A percentile compares a stretch with the other conserved stretches of the same genome.
These are phyloP conservation scores for Boloria selene DNA, from an alignment of 2,888 invertebrate species.

Conservation along the genomic window DNA sequence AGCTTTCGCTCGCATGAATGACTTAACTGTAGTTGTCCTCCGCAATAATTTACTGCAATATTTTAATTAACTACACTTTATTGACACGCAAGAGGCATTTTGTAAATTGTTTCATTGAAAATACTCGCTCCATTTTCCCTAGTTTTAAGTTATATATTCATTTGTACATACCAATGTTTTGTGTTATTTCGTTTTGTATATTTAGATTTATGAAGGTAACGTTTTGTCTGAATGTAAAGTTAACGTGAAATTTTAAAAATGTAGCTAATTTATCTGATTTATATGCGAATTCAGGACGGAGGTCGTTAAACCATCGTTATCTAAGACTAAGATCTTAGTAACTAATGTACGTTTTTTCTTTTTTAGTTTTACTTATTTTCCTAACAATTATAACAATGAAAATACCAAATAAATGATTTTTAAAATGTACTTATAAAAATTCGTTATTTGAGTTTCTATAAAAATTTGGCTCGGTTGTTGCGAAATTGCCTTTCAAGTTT, in stretches of 20 bases:
- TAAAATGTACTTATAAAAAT: constrained; percentile 9
- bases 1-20: constrained; percentile 35
- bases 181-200: background rate
- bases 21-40: constrained; percentile 30
- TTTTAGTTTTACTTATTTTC: background rate
- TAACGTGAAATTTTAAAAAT: background rate
- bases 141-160: constrained; percentile 3
- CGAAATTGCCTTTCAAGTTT: constrained; percentile 21
- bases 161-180: constrained; percentile 1
- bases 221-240: background rate
- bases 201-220: background rate
- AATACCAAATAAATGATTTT: too few relatives aligned
- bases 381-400: background rate
- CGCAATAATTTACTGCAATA: constrained; percentile 27
- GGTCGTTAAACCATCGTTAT: constrained; percentile 9
- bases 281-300: constrained; percentile 2
- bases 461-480: constrained; percentile 4
- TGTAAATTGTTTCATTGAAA: constrained; percentile 9
- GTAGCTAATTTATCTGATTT: background rate
- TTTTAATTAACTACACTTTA: constrained; percentile 27
- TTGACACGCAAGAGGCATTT: constrained; percentile 15
- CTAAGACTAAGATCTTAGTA: constrained; percentile 5
- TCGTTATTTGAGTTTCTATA: constrained; percentile 12
- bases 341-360: background rate
- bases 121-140: background rate